Conservation (phyloP, 2,888 invertebrate species). For the Tetragnatha montana region DNA sequence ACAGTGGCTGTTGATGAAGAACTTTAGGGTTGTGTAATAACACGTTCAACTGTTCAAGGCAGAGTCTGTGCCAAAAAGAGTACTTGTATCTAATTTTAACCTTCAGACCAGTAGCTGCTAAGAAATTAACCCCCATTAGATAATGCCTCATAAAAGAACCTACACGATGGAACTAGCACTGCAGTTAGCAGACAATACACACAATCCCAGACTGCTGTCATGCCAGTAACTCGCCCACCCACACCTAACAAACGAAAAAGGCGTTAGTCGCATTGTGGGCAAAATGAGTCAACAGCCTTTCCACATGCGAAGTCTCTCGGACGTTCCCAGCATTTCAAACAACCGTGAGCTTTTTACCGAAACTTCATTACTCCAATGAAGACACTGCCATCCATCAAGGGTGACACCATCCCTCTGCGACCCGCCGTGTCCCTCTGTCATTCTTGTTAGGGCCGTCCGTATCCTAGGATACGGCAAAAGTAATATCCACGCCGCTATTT, state of each 20-base stretch:
- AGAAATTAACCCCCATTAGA: neutral
- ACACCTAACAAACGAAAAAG: neutral
- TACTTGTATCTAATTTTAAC: too few relatives aligned
- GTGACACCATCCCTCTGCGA: constrained; percentile 19
- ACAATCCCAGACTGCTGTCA: neutral
- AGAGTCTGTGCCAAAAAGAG: too few relatives aligned
- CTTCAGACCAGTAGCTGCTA: too few relatives aligned
- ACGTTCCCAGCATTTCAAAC: constrained; percentile 13
- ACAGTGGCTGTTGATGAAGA: too few relatives aligned
- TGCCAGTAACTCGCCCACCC: neutral
- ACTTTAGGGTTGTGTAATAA: too few relatives aligned
- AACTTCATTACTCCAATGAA: constrained; percentile 30
- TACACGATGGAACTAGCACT: neutral
- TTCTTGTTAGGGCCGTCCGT: constrained; percentile 35
- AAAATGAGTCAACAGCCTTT: neutral
- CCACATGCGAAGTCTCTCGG: neutral
- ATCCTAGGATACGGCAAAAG: constrained; percentile 52
- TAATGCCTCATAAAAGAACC: neutral
- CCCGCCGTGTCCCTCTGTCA: constrained; percentile 27
- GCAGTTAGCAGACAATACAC: neutral
- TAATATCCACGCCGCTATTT: constrained; percentile 45
- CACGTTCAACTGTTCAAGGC: too few relatives aligned
- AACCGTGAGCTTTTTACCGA: neutral
- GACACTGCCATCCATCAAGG: constrained; percentile 46
- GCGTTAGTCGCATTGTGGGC: neutral